These are phyloP conservation scores for Rhopalosiphum nymphaeae DNA, from an alignment of 2,888 invertebrate genomes.

Conservation along the genomic window DNA sequence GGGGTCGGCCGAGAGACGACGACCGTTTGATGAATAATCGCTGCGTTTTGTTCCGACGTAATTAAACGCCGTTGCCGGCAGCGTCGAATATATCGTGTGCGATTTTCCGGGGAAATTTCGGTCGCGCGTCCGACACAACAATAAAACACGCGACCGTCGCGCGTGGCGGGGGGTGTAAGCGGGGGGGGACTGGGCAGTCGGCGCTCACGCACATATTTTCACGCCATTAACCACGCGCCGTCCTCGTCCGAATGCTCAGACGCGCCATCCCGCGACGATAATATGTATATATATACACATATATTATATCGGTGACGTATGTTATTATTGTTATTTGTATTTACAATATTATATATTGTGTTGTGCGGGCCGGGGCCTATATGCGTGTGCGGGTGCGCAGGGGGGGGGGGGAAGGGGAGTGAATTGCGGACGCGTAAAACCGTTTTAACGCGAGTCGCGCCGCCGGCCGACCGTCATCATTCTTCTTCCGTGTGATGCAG, in stretches of 20 bases:
- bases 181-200: background rate
- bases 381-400: background rate
- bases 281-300: background rate
- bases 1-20: background rate
- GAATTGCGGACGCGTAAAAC: background rate
- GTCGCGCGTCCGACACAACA: background rate
- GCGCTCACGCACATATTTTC: slow-evolving; percentile 42
- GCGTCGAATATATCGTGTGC: slow-evolving; percentile 36
- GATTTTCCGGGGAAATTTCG: slow-evolving; percentile 17
- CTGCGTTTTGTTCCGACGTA: background rate
- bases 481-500: slow-evolving; percentile 11
- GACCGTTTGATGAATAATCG: slow-evolving; percentile 17
- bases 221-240: slow-evolving; percentile 38
- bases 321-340: slow-evolving; percentile 9
- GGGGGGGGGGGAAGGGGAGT: background rate
- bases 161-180: background rate
- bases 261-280: background rate
- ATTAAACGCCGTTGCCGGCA: slow-evolving; percentile 16
- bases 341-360: background rate
- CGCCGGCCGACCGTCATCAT: slow-evolving; percentile 41
- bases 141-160: background rate
- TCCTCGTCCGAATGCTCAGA: background rate
- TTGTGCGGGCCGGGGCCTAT: background rate
- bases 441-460: background rate
- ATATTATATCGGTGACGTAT: background rate